Percentiles rank a stretch among this genome's conserved stretches.
These are phyloP conservation scores for Neodiprion virginianus DNA, from an alignment of 1,140 invertebrate genomes.

Conservation along the genomic window DNA sequence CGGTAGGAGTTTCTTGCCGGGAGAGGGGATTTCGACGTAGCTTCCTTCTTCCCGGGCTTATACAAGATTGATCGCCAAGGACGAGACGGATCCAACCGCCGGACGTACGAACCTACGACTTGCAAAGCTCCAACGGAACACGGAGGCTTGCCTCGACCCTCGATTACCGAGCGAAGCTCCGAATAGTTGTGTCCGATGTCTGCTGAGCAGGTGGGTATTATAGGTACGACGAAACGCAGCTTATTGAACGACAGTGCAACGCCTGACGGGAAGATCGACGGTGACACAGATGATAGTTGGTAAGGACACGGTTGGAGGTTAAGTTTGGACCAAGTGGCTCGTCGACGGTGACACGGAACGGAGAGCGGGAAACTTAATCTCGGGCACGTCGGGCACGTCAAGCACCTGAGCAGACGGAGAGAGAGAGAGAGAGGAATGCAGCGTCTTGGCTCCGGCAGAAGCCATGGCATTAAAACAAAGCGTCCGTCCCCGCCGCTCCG, in stretches of 20 bases:
- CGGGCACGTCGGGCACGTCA: neutral
- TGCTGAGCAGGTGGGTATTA: too few species aligned
- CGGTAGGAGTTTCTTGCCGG: neutral
- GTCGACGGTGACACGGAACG: too few species aligned
- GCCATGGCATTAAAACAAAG: conserved; percentile 5
- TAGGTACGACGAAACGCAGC: too few species aligned
- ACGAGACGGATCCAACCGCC: conserved; percentile 35
- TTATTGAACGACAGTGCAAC: too few species aligned
- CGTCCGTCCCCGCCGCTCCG: neutral
- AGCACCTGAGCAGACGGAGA: neutral
- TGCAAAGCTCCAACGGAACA: conserved; percentile 41
- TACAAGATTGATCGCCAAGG: conserved; percentile 48
- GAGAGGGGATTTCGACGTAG: conserved; percentile 4
- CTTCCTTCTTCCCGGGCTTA: conserved; percentile 29
- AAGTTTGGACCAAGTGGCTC: too few species aligned
- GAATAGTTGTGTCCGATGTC: too few species aligned
- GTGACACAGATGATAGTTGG: too few species aligned
- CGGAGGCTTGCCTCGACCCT: conserved; percentile 34
- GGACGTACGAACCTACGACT: conserved; percentile 3
- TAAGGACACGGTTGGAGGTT: too few species aligned
- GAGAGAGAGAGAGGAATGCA: conserved; percentile 12
- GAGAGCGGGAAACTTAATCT: conserved; percentile 4
- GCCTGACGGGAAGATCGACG: too few species aligned
- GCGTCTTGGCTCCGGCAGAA: conserved; percentile 3
- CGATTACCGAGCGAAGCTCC: conserved; percentile 32